These are phyloP conservation scores for Tyrannus savana DNA, from an alignment of 2,113 vertebrate genomes.

Conservation along the genomic window DNA sequence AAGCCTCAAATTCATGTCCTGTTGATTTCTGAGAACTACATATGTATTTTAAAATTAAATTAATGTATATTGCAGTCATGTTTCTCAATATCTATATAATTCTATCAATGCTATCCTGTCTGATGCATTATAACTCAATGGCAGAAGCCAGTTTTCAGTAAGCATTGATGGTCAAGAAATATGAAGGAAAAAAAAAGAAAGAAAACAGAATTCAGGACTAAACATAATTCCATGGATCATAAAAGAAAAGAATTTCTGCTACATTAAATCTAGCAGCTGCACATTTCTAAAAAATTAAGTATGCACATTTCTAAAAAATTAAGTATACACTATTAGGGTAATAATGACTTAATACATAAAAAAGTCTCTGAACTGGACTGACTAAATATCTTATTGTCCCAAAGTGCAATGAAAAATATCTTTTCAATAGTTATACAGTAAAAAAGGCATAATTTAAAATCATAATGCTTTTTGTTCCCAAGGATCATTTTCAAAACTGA, in stretches of 20 bases:
- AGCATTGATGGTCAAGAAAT: neutral
- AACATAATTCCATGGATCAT: neutral
- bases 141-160: neutral
- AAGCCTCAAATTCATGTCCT: neutral
- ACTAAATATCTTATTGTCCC: neutral
- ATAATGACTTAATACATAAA: slow-evolving; percentile 1
- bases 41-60: neutral
- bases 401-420: neutral
- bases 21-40: neutral
- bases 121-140: neutral
- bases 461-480: neutral
- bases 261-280: neutral
- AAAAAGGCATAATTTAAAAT: slow-evolving; percentile 2
- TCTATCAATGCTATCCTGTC: neutral
- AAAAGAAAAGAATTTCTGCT: neutral
- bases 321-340: neutral
- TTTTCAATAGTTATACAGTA: neutral
- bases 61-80: neutral
- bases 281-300: neutral
- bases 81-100: neutral
- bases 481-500: slow-evolving; percentile 22
- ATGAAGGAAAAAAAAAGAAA: neutral
- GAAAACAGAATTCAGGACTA: neutral
- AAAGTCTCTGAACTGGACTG: neutral
- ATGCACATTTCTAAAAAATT: neutral